Evolutionary conservation across 2,888 invertebrate genomes (phyloP).

Genomic region (Macrophya alboannulata): DNA sequence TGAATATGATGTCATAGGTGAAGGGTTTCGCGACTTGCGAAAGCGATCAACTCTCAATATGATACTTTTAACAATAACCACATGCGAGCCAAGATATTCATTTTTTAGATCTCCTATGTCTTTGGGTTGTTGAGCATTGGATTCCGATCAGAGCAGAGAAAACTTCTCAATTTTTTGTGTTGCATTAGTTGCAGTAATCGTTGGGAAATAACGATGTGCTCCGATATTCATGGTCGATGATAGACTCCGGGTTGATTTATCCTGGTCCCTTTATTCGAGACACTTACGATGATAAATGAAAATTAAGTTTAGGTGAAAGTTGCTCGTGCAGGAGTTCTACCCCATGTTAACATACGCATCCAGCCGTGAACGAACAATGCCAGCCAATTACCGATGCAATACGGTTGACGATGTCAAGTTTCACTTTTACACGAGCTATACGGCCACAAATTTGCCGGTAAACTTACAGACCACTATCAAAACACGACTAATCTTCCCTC

Average conservation of each 20-base stretch:
- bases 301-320: slow-evolving; percentile 68
- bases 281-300: slow-evolving; percentile 55
- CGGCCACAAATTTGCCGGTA: slow-evolving; percentile 26
- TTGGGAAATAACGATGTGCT: background rate
- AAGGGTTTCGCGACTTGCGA: slow-evolving; percentile 32
- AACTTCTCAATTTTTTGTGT: background rate
- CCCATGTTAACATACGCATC: slow-evolving; percentile 57
- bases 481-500: slow-evolving; percentile 36
- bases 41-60: slow-evolving; percentile 21
- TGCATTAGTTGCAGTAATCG: background rate
- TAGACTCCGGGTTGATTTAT: background rate
- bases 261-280: slow-evolving; percentile 16
- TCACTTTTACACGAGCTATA: slow-evolving; percentile 52
- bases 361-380: slow-evolving; percentile 68
- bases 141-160: background rate
- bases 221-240: background rate
- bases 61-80: background rate
- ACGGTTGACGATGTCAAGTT: slow-evolving; percentile 63
- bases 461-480: slow-evolving; percentile 10
- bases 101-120: background rate
- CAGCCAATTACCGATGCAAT: slow-evolving; percentile 70
- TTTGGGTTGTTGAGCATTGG: background rate
- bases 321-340: slow-evolving; percentile 61
- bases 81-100: background rate
- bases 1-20: slow-evolving; percentile 50